Evolutionary conservation across 2,797 vertebrate species (phyloP).

Genomic region (Picus viridis): DNA sequence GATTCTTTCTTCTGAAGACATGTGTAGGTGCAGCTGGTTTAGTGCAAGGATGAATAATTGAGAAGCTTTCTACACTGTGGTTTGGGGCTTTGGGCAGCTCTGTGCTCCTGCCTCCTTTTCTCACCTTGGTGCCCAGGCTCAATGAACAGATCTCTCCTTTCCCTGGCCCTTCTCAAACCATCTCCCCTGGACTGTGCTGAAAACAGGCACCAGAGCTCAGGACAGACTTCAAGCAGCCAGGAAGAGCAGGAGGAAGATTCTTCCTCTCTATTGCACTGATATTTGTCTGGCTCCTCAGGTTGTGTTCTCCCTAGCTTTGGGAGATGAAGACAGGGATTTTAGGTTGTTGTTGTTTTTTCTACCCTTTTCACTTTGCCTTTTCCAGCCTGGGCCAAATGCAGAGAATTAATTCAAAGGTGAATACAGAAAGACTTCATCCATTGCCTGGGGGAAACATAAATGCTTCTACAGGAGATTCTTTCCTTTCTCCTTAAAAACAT

Average conservation of each 20-base stretch:
- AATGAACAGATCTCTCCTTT: not conserved
- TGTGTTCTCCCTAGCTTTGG: not conserved
- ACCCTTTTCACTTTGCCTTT: not conserved
- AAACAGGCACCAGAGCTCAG: not conserved
- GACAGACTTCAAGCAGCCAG: not conserved
- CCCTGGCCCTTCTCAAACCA: not conserved
- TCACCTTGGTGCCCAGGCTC: not conserved
- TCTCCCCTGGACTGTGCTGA: not conserved
- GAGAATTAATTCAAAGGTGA: not conserved
- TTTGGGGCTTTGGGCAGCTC: not conserved
- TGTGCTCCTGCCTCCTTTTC: not conserved
- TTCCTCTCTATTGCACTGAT: not conserved
- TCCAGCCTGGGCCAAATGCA: not conserved
- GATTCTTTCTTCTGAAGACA: not conserved
- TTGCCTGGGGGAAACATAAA: not conserved
- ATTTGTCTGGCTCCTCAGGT: not conserved
- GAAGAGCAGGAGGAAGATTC: not conserved
- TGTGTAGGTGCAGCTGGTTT: not conserved
- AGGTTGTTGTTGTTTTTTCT: not conserved
- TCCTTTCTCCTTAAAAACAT: not conserved
- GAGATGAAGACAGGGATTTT: not conserved
- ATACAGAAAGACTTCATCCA: not conserved
- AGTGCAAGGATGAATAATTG: not conserved
- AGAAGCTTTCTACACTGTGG: fast-evolving
- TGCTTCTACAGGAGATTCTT: not conserved